Conservation (phyloP, 1,140 invertebrate genomes). For the Drosophila arizonae region DNA sequence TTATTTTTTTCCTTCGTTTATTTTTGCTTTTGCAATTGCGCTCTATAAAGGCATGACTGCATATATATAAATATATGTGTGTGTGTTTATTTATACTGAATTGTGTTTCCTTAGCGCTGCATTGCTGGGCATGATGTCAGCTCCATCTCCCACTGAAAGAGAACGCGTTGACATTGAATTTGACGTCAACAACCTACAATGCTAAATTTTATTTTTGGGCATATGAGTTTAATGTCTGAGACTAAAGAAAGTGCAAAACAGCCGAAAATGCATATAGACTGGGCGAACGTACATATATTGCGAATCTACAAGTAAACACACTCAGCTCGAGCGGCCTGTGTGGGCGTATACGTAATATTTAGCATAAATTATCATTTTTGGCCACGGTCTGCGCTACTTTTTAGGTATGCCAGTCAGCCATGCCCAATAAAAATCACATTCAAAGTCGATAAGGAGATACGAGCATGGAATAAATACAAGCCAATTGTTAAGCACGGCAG, state of each 20-base stretch:
- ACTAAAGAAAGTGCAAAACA: conserved; percentile 12
- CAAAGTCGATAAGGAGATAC: conserved; percentile 23
- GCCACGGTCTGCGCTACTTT: conserved; percentile 30
- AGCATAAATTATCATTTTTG: conserved; percentile 23
- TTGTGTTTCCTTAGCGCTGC: conserved; percentile 12
- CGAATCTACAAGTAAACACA: not conserved
- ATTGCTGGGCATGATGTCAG: conserved; percentile 58
- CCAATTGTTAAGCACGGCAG: conserved; percentile 8
- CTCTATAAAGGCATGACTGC: conserved; percentile 29
- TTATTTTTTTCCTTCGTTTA: conserved; percentile 9
- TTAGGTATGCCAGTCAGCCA: conserved; percentile 52
- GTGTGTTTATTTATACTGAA: not conserved
- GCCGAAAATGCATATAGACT: not conserved
- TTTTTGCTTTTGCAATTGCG: conserved; percentile 40
- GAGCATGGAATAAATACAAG: conserved; percentile 29
- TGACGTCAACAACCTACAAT: conserved; percentile 24
- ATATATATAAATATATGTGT: not conserved
- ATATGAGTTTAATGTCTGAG: not conserved
- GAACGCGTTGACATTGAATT: conserved; percentile 53
- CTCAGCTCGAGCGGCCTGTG: not conserved
- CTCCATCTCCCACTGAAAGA: conserved; percentile 31
- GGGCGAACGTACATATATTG: not conserved
- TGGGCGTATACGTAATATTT: conserved; percentile 41
- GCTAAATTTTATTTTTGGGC: conserved; percentile 39
- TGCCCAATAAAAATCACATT: conserved; percentile 60